Base-by-base conservation (phyloP, 1,140 invertebrate genomes). In the Triops cancriformis region DNA sequence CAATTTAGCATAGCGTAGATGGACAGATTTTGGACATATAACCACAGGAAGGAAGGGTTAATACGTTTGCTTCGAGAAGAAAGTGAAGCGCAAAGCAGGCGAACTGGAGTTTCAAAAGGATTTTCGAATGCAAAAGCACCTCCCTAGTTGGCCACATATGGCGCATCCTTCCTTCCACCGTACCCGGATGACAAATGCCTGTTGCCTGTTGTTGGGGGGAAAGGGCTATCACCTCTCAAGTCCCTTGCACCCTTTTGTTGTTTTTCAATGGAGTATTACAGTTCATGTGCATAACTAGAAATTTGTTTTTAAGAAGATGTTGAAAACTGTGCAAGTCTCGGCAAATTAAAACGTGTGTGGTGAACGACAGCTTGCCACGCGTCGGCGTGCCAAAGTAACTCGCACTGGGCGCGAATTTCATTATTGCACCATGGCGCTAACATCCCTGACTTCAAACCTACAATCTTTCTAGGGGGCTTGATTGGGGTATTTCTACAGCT, bases 21-120 rank as follows among this genome's bases (percentile, higher is more conserved):
- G 18, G 51, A 64, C 9, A 64, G 51, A 14, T 64, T 37, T 64
- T 64, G 14, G 51, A 12, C 51, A 64, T 64, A 64, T 64, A 64
- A 64, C 51, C 51, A 64, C 14, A 64, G 51, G 51, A 64, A 64
- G 51, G 51, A 64, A 64, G 51, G 51, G 51, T 64, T 64, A 64
- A 64, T 64, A 64, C 51, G 51, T 64, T 64, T 64, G 10, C 51
- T 64, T n/a, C 6, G 9, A 23, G 23, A 64, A 64, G 23, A 64
- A 64, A 23, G n/a, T 23, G 51, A 64, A 64, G 51, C 51, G 1
- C 23, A 64, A 37, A n/a, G 51, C 51, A 64, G 51, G 18, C 18
- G 51, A n/a, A 14, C 51, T 64, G 51, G 43, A 6, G 14, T 64
- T 64, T 64, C 31, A 37, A 37, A 37, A 37, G 31, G 31, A 37